phyloP scores from a whole-genome alignment of 2,113 vertebrate genomes.

The Picathartes gymnocephalus region DNA sequence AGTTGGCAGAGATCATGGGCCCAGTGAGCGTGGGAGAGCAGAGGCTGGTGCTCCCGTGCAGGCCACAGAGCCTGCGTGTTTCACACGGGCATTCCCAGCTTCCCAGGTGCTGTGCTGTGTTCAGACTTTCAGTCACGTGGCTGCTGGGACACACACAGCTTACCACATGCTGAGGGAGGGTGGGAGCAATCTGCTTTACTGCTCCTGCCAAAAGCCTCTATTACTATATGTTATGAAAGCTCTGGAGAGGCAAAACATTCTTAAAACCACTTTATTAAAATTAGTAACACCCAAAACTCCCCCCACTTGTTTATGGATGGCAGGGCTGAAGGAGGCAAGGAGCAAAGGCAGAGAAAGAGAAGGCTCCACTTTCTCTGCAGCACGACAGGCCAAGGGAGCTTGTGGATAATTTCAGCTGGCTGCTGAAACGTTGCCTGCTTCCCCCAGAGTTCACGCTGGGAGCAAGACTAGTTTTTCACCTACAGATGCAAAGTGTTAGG shows the following conservation, averaged over 20 bases:
- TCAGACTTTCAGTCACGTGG: background rate
- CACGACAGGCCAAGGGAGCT: background rate
- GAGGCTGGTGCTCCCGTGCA: background rate
- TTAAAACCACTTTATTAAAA: constrained; percentile 1
- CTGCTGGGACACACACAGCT: background rate
- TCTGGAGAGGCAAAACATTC: background rate
- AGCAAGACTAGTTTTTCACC: background rate
- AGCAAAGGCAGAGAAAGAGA: background rate
- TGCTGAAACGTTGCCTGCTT: background rate
- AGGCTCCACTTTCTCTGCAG: background rate
- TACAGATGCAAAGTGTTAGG: background rate
- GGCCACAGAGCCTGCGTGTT: background rate
- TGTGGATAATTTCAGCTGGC: background rate
- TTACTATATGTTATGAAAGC: constrained; percentile 6
- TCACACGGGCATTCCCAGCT: background rate
- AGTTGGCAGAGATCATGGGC: background rate
- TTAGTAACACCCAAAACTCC: background rate
- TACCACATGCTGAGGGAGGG: background rate
- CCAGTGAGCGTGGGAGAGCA: background rate
- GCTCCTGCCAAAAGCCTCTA: constrained; percentile 24
- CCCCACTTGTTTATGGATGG: background rate
- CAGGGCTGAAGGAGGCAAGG: background rate
- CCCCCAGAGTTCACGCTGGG: fast-evolving
- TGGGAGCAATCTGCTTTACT: constrained; percentile 25
- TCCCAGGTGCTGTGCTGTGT: background rate